Evolutionary conservation across 2,888 invertebrate species (phyloP), one percentile per base, ranked within the genome.

Genomic region (Ornithoptera priamus): DNA sequence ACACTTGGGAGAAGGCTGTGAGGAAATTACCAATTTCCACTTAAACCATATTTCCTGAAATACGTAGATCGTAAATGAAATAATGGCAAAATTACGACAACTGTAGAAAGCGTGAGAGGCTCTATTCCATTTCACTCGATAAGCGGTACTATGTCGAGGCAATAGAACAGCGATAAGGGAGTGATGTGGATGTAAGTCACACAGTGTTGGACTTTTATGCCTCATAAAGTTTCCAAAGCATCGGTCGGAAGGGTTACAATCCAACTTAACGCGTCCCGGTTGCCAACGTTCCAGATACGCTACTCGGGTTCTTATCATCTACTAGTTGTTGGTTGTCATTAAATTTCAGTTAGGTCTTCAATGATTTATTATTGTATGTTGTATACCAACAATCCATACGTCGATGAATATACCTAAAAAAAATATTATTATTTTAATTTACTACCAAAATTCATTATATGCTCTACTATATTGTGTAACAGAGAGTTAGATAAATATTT

Each of bases 41-140:
- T 46, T 15, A 2, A 46, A 15, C 46, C 12, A 46, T 18, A 24
- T 62, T 62, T 36, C 67, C 71, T 75, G 73, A 76, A 72, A 73
- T 76, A 74, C 73, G 74, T 73, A 4, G 22, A 59, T 24, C 62
- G 63, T 70, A 68, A 77, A 76, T 79, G 75, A 30, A 64, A 60
- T 67, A 67, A 56, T 50, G 1, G 57, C 18, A 22, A 22, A 53
- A 64, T 65, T 75, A 74, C 75, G 70, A 74, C 67, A 69, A 72
- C 71, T 76, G 76, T 78, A 78, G 80, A 82, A 81, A 81, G 79
- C 77, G 77, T 72, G 77, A 80, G 79, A 78, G 78, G 46, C 46
- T 57, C 65, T 20, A 58, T 67, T 60, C 58, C 36, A 69, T 65
- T 61, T 65, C 20, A 58, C n/a, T 20, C 53, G 62, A 68, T 58